These are phyloP conservation scores for Mirounga angustirostris DNA, from an alignment of 2,113 vertebrate species.

Conservation along the genomic window DNA sequence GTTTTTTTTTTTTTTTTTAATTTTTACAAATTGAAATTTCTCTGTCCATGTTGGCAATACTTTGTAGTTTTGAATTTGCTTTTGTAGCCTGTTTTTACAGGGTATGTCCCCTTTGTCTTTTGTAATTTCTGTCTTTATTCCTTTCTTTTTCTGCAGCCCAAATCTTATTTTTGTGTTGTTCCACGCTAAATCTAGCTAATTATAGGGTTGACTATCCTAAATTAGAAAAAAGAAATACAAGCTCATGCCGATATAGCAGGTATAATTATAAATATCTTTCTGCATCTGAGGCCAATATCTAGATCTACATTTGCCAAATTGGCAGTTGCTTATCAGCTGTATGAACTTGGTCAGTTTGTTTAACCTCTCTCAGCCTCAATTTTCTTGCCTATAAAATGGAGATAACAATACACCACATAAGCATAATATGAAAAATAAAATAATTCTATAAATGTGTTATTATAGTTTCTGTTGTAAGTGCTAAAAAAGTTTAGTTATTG, in stretches of 20 bases:
- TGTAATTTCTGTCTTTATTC: background rate
- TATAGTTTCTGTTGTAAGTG: background rate
- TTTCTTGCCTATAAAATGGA: background rate
- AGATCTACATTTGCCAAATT: background rate
- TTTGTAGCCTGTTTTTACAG: background rate
- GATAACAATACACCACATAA: background rate
- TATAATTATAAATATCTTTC: background rate
- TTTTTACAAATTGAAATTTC: background rate
- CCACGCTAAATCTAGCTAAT: background rate
- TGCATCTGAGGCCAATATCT: background rate
- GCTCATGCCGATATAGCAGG: background rate
- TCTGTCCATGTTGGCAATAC: background rate
- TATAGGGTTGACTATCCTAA: background rate
- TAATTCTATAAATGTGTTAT: background rate
- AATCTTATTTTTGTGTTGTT: background rate
- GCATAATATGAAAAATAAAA: background rate
- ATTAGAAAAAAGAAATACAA: background rate
- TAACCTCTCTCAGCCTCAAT: background rate
- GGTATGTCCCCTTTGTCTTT: background rate
- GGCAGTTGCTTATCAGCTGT: background rate
- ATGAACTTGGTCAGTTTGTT: background rate
- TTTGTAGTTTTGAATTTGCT: background rate
- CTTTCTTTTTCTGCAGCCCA: background rate
- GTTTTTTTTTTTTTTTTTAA: background rate
- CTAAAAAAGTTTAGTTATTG: background rate